Percentiles rank a stretch among this genome's conserved stretches.
Conservation (phyloP, 1,140 invertebrate species). For the Microplitis mediator region DNA sequence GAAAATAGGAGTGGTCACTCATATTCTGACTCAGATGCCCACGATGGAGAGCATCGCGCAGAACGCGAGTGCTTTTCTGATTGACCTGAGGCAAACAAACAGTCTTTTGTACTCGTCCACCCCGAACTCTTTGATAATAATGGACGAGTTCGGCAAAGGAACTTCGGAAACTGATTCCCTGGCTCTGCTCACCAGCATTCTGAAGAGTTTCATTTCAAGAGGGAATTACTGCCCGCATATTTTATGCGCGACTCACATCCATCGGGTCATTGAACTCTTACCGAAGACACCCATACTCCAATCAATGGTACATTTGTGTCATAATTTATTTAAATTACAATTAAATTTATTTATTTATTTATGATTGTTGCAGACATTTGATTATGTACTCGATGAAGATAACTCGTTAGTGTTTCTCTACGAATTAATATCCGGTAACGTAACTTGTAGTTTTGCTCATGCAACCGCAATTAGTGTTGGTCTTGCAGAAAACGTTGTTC, state of each 20-base stretch:
- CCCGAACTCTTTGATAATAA: slow-evolving; percentile 74
- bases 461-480: slow-evolving; percentile 36
- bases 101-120: slow-evolving; percentile 70
- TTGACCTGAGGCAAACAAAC: slow-evolving; percentile 83
- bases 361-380: slow-evolving; percentile 39
- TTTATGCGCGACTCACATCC: slow-evolving; percentile 79
- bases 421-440: slow-evolving; percentile 35
- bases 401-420: slow-evolving; percentile 39
- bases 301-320: slow-evolving; percentile 55
- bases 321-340: not conserved
- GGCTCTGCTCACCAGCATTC: slow-evolving; percentile 69
- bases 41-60: slow-evolving; percentile 77
- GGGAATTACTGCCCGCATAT: slow-evolving; percentile 72
- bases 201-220: slow-evolving; percentile 70
- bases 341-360: not conserved
- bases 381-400: slow-evolving; percentile 35
- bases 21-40: slow-evolving; percentile 79
- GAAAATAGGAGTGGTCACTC: slow-evolving; percentile 70
- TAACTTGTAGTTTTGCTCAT: slow-evolving; percentile 43
- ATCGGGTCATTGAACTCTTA: slow-evolving; percentile 67
- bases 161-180: slow-evolving; percentile 79
- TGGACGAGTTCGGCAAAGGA: slow-evolving; percentile 93
- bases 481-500: slow-evolving; percentile 31
- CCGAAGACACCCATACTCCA: slow-evolving; percentile 58
- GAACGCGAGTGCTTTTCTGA: slow-evolving; percentile 84